Evolutionary conservation across 1,140 invertebrate genomes (phyloP), one percentile per base, ranked within the genome.

Genomic region (Trichonephila inaurata): DNA sequence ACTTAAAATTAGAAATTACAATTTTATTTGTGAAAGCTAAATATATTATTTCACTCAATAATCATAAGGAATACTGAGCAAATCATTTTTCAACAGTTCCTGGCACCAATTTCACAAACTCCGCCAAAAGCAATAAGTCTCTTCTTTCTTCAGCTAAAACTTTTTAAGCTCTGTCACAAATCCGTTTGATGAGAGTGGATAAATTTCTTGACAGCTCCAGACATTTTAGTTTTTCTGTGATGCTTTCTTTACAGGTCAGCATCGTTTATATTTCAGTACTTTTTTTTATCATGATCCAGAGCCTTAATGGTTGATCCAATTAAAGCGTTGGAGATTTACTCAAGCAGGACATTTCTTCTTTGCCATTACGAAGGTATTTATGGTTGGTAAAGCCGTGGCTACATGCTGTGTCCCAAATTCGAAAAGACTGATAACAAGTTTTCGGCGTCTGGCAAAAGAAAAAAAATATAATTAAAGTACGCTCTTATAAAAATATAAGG

Each of bases 251-350:
- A 64, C 62, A 18, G 16, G 62, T 19, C 62, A 64, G 16, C 62
- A 19, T 18, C 28, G 24, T 33, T 40, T 77, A 33, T 40, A 12
- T 77, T 77, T 77, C 33, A 40, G 14, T 24, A n/a, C 72, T 77
- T 28, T 33, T 28, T 33, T 33, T 28, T 33, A 6, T 19, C 72
- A 19, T 77, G 72, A 77, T 77, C 72, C 72, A 12, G 28, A 77
- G 72, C 28, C 72, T 77, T 77, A 77, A 77, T 77, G 72, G 72
- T 40, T 77, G 72, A 77, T 77, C 72, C 72, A 77, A 77, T 77
- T 77, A 77, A 77, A 28, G 28, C 72, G 24, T 6, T 28, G 16
- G 72, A 77, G 72, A 40, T 77, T 77, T 77, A 77, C 72, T 40
- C 28, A 33, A 40, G 28, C 72, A 18, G 33, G 14, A 40, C 72